Conservation (phyloP, 2,113 vertebrate species). For the Procavia capensis region DNA sequence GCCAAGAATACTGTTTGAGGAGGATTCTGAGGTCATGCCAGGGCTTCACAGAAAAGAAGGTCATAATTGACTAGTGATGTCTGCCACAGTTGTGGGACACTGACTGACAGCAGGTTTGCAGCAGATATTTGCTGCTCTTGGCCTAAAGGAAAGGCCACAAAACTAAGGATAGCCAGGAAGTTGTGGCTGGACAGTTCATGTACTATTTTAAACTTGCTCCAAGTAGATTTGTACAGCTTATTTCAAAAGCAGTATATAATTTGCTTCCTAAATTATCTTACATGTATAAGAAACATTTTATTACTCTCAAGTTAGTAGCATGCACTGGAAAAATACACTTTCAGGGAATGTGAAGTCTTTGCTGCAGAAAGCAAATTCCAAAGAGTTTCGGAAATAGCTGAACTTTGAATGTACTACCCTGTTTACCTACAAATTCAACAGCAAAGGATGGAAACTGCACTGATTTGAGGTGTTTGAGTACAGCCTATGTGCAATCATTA, state of each 20-base stretch:
- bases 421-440: background rate
- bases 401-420: background rate
- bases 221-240: background rate
- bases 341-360: background rate
- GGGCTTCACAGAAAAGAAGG: background rate
- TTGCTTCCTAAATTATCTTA: background rate
- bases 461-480: background rate
- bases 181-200: background rate
- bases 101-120: no score
- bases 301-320: background rate
- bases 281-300: background rate
- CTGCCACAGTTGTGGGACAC: background rate
- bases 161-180: background rate
- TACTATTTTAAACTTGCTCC: background rate
- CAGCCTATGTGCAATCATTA: background rate
- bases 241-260: background rate
- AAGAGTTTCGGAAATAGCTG: background rate
- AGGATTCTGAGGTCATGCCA: background rate
- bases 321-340: background rate
- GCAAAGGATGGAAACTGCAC: background rate
- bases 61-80: background rate
- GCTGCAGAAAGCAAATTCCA: background rate
- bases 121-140: background rate
- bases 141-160: background rate
- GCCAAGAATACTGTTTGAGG: background rate